A percentile compares a stretch with the other conserved stretches of the same genome.
These are phyloP conservation scores for Micrasema minimum DNA, from an alignment of 1,140 invertebrate genomes.

Conservation along the genomic window DNA sequence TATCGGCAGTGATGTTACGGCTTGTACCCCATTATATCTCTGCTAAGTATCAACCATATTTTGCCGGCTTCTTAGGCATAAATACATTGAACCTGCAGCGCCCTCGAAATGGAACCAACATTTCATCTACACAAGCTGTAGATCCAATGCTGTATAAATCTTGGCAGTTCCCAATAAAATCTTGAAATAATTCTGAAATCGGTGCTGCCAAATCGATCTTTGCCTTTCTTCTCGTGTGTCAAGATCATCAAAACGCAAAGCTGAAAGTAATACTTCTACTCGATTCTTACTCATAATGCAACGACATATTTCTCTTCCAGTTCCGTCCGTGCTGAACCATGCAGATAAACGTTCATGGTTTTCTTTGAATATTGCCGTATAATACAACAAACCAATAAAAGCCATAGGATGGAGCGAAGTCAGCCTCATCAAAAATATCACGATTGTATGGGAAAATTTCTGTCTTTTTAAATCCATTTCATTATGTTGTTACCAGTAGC, in stretches of 20 bases:
- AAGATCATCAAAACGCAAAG: slow-evolving; percentile 2
- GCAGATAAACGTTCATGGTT: slow-evolving; percentile 50
- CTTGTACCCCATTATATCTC: background rate
- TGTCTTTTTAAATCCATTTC: too few species aligned
- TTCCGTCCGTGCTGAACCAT: slow-evolving; percentile 46
- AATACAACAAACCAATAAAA: slow-evolving; percentile 52
- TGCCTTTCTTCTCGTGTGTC: background rate
- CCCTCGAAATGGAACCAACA: slow-evolving; percentile 49
- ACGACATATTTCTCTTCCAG: background rate
- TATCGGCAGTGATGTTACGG: slow-evolving; percentile 58
- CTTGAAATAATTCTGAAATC: background rate
- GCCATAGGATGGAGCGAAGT: slow-evolving; percentile 22
- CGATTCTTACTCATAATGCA: background rate
- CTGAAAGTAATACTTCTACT: background rate
- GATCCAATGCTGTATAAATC: slow-evolving; percentile 48
- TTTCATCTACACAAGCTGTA: slow-evolving; percentile 48
- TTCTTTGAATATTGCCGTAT: slow-evolving; percentile 54
- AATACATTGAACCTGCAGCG: slow-evolving; percentile 51
- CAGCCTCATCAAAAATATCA: too few species aligned
- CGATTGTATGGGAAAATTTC: too few species aligned
- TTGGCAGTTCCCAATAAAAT: slow-evolving; percentile 3
- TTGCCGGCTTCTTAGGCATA: slow-evolving; percentile 49
- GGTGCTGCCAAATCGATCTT: background rate
- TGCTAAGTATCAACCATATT: background rate
- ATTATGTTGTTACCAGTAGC: too few species aligned